Base-by-base conservation (phyloP, 2,113 vertebrate species). In the Brachyistius frenatus region DNA sequence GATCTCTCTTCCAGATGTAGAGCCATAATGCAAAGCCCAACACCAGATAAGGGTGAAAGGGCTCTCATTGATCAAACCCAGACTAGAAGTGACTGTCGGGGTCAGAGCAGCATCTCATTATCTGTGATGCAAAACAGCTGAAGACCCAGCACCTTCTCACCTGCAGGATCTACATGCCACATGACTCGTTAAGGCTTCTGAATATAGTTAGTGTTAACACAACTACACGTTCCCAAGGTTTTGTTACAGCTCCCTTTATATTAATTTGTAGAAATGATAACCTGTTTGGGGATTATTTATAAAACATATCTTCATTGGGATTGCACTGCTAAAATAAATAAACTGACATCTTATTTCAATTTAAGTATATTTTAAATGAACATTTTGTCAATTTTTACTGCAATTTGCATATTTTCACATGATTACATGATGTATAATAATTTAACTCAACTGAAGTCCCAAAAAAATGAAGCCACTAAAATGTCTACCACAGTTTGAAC, bases 1-100 rank as follows among this genome's bases (percentile, higher is more conserved):
- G 90, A 93, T 91, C 79, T 91, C 47, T 92, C 77, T 79, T 88
- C 91, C 93, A 93, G 93, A 93, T 93, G 93, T 88, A 86, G 56
- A 86, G 53, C 62, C 81, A 15, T 60, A 80, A 83, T 76, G 88
- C 66, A 76, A 83, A 88, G 78, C 70, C 68, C 80, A 77, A 81
- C 86, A 85, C 83, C 81, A 92, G 93, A 92, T 89, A 88, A 88
- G 86, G 91, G 90, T 93, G 69, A 92, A 64, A 75, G 81, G 80
- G 64, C 57, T 78, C 80, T 85, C 91, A 90, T 93, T 86, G 83
- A 93, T 91, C 89, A 92, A 61, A 71, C 84, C 88, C 82, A 91
- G 87, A 81, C 84, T 73, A 62, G 81, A 84, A 90, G 72, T 73
- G 67, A 87, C 87, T 84, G 79, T 74, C 7, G 14, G 68, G 90